Percentiles rank a stretch among this genome's conserved stretches.
phyloP scores from a whole-genome alignment of 1,140 invertebrate genomes.

The Diplogasteroides magnus region DNA sequence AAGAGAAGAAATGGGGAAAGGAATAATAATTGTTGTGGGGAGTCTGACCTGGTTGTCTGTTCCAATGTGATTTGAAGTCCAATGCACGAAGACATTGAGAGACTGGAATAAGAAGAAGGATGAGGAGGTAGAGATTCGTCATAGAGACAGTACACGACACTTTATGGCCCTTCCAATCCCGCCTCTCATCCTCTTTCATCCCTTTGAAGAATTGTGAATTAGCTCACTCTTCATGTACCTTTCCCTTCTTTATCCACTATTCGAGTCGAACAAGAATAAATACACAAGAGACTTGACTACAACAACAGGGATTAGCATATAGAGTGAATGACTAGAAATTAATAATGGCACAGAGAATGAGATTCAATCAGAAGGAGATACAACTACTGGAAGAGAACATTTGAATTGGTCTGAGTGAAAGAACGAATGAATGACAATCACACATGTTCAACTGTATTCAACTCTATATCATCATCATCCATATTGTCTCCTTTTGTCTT shows the following conservation, averaged over 20 bases:
- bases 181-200: not conserved
- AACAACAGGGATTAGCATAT: no score
- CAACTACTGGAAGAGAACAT: not conserved
- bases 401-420: not conserved
- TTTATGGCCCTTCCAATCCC: not conserved
- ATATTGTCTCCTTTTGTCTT: not conserved
- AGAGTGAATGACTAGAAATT: no score
- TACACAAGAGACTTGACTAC: no score
- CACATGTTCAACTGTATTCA: not conserved
- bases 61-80: not conserved
- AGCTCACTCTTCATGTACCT: not conserved
- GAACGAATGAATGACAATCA: not conserved
- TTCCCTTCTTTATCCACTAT: no score
- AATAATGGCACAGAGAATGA: not conserved
- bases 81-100: not conserved
- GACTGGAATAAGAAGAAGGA: not conserved
- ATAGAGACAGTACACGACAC: no score
- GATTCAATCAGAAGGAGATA: not conserved
- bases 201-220: not conserved
- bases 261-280: no score
- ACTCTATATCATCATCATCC: not conserved
- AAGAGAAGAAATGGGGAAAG: no score
- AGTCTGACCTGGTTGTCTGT: not conserved
- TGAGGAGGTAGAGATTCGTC: not conserved
- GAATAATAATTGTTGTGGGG: not conserved